phyloP scores from a whole-genome alignment of 2,797 vertebrate species.

The Lutjanus campechanus region DNA sequence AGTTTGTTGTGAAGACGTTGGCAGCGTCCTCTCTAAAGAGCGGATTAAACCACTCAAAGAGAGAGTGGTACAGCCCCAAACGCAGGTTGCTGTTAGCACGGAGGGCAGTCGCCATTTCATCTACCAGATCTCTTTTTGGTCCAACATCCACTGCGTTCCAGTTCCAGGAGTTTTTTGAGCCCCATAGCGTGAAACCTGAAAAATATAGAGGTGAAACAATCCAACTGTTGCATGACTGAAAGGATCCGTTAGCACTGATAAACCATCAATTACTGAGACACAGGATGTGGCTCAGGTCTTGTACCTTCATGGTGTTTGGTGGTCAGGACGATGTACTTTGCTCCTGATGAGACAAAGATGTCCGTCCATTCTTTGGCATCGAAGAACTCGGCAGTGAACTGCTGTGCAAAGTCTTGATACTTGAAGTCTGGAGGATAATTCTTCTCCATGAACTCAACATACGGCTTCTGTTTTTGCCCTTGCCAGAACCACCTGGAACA shows the following conservation, averaged over 20 bases:
- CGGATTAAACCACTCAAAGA: slow-evolving; percentile 98
- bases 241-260: too few species aligned
- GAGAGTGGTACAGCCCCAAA: slow-evolving; percentile 96
- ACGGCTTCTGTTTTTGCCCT: slow-evolving; percentile 81
- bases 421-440: slow-evolving; percentile 93
- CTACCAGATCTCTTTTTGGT: slow-evolving; percentile 91
- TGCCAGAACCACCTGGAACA: slow-evolving; percentile 93
- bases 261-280: neutral
- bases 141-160: slow-evolving; percentile 95
- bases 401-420: slow-evolving; percentile 92
- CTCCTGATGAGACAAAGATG: slow-evolving; percentile 92
- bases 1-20: slow-evolving; percentile 84
- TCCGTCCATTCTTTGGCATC: slow-evolving; percentile 91
- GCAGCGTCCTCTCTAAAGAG: slow-evolving; percentile 88
- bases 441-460: slow-evolving; percentile 91
- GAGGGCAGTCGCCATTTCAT: slow-evolving; percentile 88
- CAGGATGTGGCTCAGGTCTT: neutral
- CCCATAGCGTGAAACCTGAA: slow-evolving; percentile 95
- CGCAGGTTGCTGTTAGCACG: slow-evolving; percentile 85
- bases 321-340: slow-evolving; percentile 96
- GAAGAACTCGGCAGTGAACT: slow-evolving; percentile 94
- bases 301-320: slow-evolving; percentile 98
- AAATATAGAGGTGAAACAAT: neutral
- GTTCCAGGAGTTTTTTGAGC: slow-evolving; percentile 94
- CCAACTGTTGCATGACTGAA: neutral